A percentile compares a stretch with the other conserved stretches of the same genome.
Conservation (phyloP, 1,140 invertebrate genomes). For the Ridgeia piscesae region DNA sequence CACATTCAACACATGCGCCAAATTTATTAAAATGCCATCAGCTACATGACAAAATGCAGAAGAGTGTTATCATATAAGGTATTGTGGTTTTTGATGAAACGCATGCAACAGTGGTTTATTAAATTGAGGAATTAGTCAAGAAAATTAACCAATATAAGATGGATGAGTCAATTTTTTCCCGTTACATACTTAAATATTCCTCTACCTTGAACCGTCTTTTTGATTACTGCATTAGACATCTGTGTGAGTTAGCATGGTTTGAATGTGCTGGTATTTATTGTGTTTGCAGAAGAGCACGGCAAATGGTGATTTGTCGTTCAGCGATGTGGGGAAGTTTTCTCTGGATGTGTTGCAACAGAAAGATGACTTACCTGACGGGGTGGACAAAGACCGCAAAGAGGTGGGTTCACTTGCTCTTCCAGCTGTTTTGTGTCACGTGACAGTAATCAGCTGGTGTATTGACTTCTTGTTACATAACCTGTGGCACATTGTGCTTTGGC, state of each 20-base stretch:
- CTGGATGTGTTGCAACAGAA: conserved; percentile 69
- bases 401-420: conserved; percentile 51
- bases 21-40: neutral
- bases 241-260: neutral
- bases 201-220: too few species aligned
- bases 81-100: too few species aligned
- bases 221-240: neutral
- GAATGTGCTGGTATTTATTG: neutral
- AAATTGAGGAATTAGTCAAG: too few species aligned
- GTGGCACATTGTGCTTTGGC: too few species aligned
- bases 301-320: conserved; percentile 43
- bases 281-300: conserved; percentile 32
- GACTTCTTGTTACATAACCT: neutral
- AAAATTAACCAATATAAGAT: too few species aligned
- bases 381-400: conserved; percentile 83
- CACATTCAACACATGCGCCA: conserved; percentile 8
- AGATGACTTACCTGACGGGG: conserved; percentile 77
- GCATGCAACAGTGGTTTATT: too few species aligned
- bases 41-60: too few species aligned
- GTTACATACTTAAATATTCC: too few species aligned
- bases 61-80: too few species aligned
- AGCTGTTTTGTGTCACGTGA: neutral
- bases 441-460: neutral
- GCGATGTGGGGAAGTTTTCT: conserved; percentile 65
- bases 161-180: too few species aligned